Conservation (phyloP, 2,113 vertebrate species). For the Thamnophis sirtalis region DNA sequence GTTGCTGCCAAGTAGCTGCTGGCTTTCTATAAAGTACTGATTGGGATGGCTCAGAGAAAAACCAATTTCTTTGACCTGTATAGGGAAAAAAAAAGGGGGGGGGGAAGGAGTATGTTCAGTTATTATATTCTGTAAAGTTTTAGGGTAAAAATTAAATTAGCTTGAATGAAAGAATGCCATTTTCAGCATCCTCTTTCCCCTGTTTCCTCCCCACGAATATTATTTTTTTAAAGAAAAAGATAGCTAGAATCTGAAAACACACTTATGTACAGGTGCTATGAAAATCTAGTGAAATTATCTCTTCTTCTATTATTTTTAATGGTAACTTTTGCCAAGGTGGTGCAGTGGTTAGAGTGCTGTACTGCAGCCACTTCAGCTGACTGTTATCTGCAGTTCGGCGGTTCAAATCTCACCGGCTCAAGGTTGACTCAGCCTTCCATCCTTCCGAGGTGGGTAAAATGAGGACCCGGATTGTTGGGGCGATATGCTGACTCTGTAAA, state of each 20-base stretch:
- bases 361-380: too few relatives aligned
- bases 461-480: too few relatives aligned
- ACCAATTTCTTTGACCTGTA: slow-evolving; percentile 82
- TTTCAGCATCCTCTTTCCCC: neutral
- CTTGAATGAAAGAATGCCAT: neutral
- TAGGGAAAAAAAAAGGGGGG: slow-evolving; percentile 32
- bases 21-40: slow-evolving; percentile 94
- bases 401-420: too few relatives aligned
- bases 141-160: neutral
- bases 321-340: neutral
- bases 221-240: neutral
- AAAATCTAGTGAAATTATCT: neutral
- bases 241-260: neutral
- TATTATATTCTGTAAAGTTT: neutral
- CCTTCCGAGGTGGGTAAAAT: too few relatives aligned
- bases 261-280: neutral
- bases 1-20: slow-evolving; percentile 65
- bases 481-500: too few relatives aligned
- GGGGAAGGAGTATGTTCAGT: neutral
- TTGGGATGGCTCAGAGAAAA: slow-evolving; percentile 96
- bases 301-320: neutral
- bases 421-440: too few relatives aligned
- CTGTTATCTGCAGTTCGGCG: too few relatives aligned
- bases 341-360: too few relatives aligned
- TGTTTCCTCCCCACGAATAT: neutral